phyloP scores from a whole-genome alignment of 2,113 vertebrate genomes.

The Microcebus jonahi region DNA sequence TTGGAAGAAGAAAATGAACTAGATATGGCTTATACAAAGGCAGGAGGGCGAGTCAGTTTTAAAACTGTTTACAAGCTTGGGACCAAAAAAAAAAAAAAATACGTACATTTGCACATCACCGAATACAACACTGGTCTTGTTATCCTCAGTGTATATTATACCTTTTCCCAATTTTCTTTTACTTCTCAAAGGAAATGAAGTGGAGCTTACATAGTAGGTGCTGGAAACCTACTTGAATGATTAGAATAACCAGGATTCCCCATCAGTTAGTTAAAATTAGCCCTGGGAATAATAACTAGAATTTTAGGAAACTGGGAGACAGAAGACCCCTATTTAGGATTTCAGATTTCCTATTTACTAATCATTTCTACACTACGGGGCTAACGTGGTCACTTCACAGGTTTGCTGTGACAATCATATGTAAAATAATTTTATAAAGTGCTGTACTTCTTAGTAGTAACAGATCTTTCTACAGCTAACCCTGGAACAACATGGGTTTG shows the following conservation, averaged over 20 bases:
- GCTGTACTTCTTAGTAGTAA: neutral
- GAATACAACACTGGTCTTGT: neutral
- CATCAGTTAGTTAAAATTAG: neutral
- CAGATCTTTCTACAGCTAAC: neutral
- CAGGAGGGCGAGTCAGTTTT: slow-evolving; percentile 56
- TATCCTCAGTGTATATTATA: neutral
- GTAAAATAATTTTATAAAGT: neutral
- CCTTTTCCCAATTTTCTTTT: neutral
- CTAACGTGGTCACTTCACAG: neutral
- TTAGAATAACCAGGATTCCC: neutral
- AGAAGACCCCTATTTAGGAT: neutral
- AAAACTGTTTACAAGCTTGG: slow-evolving; percentile 58
- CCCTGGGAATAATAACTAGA: neutral
- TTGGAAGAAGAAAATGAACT: slow-evolving; percentile 73
- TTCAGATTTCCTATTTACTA: neutral
- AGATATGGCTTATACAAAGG: slow-evolving; percentile 48
- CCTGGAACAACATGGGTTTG: neutral
- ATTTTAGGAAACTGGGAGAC: neutral
- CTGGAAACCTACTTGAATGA: neutral
- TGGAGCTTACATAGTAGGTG: neutral
- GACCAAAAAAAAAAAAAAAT: neutral
- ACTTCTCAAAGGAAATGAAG: slow-evolving; percentile 41
- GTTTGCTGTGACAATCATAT: neutral
- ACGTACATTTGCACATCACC: neutral
- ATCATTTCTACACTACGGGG: neutral